phyloP scores from a whole-genome alignment of 2,113 vertebrate species.

The Elanus axillaris region DNA sequence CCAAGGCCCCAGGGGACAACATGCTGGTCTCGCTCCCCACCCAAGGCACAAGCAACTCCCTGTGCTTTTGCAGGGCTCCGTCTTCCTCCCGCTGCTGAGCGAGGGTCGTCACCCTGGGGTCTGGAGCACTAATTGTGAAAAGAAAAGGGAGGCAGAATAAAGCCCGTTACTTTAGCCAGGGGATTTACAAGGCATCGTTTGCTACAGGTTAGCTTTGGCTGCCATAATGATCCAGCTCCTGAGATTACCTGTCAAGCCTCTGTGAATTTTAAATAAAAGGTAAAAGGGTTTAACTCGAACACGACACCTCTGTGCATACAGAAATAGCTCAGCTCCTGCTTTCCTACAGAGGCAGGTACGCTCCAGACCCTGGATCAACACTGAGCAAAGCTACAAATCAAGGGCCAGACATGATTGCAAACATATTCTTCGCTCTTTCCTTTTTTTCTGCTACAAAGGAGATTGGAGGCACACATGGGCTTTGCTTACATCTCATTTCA shows the following conservation, averaged over 20 bases:
- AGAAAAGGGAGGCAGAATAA: background rate
- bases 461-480: background rate
- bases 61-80: background rate
- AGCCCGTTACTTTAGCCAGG: background rate
- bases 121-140: background rate
- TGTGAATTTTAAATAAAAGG: constrained; percentile 13
- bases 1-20: background rate
- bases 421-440: background rate
- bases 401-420: background rate
- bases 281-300: constrained; percentile 11
- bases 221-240: background rate
- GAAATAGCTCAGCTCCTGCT: background rate
- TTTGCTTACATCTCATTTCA: background rate
- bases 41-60: background rate
- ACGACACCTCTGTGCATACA: background rate
- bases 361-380: background rate
- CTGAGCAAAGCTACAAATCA: background rate
- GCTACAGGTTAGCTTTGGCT: background rate
- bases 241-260: background rate
- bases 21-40: fast-evolving
- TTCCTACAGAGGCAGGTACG: background rate
- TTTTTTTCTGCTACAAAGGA: background rate
- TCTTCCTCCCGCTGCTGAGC: background rate
- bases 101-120: background rate
- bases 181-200: background rate